Percentiles rank a stretch among this genome's conserved stretches.
Evolutionary conservation across 1,140 invertebrate genomes (phyloP).

Genomic region (Platyscapa corneri): DNA sequence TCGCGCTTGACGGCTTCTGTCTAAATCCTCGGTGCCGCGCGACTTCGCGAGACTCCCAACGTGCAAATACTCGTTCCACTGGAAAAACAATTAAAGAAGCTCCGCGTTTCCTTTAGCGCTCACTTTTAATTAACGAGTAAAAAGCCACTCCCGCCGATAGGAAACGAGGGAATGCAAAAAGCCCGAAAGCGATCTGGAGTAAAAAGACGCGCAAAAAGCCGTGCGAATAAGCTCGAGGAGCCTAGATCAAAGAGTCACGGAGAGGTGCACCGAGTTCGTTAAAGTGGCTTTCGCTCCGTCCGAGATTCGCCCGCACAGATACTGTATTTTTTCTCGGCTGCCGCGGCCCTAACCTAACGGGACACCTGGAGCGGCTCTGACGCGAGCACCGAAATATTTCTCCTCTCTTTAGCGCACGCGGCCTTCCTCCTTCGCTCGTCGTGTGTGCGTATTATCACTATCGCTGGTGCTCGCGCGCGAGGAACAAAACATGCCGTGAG

Average conservation of each 20-base stretch:
- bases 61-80: neutral
- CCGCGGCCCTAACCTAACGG: neutral
- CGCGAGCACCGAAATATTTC: conserved; percentile 63
- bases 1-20: too few relatives aligned
- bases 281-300: too few relatives aligned
- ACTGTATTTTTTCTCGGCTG: neutral
- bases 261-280: neutral
- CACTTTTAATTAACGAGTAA: neutral
- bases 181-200: neutral
- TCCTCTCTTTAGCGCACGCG: conserved; percentile 18
- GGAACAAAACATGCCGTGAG: neutral
- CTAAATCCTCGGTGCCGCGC: too few relatives aligned
- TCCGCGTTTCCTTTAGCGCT: conserved; percentile 34
- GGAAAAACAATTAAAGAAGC: conserved; percentile 19
- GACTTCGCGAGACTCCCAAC: too few relatives aligned
- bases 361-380: conserved; percentile 46
- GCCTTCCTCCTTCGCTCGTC: neutral
- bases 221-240: conserved; percentile 24
- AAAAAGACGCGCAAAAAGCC: neutral
- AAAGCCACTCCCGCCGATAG: neutral
- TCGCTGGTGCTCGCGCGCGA: neutral
- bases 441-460: neutral
- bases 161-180: neutral
- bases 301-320: neutral
- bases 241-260: neutral